Base-by-base conservation (phyloP, 1,140 invertebrate genomes). In the Formica selysi region DNA sequence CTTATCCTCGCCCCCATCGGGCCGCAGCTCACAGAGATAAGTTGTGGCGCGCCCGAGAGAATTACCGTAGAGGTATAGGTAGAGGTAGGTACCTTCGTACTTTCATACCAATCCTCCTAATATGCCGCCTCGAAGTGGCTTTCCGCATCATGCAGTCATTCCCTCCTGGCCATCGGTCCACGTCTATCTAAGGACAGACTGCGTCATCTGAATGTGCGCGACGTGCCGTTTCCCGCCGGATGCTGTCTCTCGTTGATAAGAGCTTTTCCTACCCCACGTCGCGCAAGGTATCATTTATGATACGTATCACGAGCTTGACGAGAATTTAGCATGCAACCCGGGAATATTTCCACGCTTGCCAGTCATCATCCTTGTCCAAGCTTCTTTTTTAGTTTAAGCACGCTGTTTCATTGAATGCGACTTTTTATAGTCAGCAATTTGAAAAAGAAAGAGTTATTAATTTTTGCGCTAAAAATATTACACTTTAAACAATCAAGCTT, bases 141-240 rank as follows among this genome's bases (percentile, higher is more conserved):
- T 80, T 22, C 10, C 74, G 36, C 51, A 57, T 85, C 36, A 36
- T 36, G 16, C 76, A 86, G 73, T 65, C 57, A 61, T 80, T 64
- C 54, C 32, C 48, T 19, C n/a, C 5, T 19, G 61, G 10, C 32
- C 61, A 87, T 89, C 87, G 87, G 61, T 89, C 54, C 61, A 86
- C 85, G 67, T 89, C 67, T 54, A 68, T 84, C 74, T 68, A 41
- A 38, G 11, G 19, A 29, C 38, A 78, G 64, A 79, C 74, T 68
- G 41, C 38, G 61, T 80, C 74, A 79, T 86, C 84, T 68, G 84
- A 80, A 86, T 86, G 84, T 51, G 73, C 44, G 22, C 41, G 76
- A 68, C 84, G 73, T 59, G 59, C 19, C 71, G 38, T 62, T 83
- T 73, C 54, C 41, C 26, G 36, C 79, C 54, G 68, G 54, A 73